phyloP scores from a whole-genome alignment of 2,888 invertebrate species.

The Eupithecia tripunctaria region DNA sequence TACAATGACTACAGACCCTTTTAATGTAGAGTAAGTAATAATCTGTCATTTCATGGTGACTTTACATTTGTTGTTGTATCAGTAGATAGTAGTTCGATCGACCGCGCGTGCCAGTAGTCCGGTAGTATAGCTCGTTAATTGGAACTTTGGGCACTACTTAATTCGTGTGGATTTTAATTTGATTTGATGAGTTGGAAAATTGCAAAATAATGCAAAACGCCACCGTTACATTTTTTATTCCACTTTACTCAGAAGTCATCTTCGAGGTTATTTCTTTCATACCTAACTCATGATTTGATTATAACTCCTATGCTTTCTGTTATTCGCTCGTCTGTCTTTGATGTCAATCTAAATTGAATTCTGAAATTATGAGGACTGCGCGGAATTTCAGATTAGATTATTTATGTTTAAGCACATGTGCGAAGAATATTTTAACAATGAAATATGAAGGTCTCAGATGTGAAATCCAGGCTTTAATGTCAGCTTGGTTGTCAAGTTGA shows the following conservation, averaged over 20 bases:
- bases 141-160: neutral
- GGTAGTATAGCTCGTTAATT: too few species aligned
- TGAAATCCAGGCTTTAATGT: slow-evolving; percentile 3
- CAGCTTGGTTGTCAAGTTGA: slow-evolving; percentile 13
- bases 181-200: neutral
- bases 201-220: neutral
- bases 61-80: neutral
- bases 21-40: neutral
- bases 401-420: neutral
- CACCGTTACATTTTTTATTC: neutral
- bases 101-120: neutral
- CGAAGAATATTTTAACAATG: slow-evolving; percentile 11
- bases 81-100: neutral
- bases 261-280: neutral
- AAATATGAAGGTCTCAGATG: slow-evolving; percentile 21
- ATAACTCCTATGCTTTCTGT: neutral
- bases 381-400: slow-evolving; percentile 6
- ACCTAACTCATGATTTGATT: neutral
- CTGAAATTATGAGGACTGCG: neutral
- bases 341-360: slow-evolving; percentile 11
- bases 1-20: neutral
- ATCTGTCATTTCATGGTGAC: neutral
- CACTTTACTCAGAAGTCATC: neutral
- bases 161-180: neutral
- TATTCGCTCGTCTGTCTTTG: neutral